Evolutionary conservation across 1,140 invertebrate species (phyloP), one percentile per base, ranked within the genome.

Genomic region (Drosophila erecta): DNA sequence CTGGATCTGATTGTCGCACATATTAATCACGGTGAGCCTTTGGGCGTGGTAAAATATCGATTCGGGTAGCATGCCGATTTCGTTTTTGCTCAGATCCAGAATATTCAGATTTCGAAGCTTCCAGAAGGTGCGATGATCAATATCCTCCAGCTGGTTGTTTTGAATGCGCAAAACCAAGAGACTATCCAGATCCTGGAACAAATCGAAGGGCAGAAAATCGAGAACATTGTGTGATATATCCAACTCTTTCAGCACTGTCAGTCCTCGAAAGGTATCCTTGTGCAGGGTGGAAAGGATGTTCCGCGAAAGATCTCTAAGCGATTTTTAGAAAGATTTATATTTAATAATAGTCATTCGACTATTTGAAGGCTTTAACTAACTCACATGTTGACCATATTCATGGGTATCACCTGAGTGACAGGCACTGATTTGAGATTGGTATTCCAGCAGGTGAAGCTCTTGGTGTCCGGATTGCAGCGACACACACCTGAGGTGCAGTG

Each of bases 141-240:
- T 92, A 78, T 96, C 95, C 85, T 96, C 94, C 44, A 97, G 78
- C 44, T 95, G 92, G 90, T 97, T 97, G 79, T 95, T 95, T 85
- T 96, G 95, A n/a, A 97, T 89, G 64, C 95, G 94, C 94, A 97
- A 79, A 87, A 96, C 95, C 33, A 94, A 93, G 5, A 96, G 92
- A 80, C 95, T 95, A 49, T 95, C 94, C 57, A 97, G 91, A 38
- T 95, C 94, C 71, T 95, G 94, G 60, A 97, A 96, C 61, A 97
- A 93, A 65, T 94, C 94, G 7, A 95, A 93, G 1, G 96, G 96
- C 22, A 97, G 91, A 90, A 95, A 95, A 81, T 97, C 96, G 4
- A 97, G 93, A 49, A 94, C 92, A 90, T 97, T 97, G 81, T 96
- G 95, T 58, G 96, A 96, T 65, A 97, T 92, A 89, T 97, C 96